Conservation (phyloP, 2,113 vertebrate genomes). For the Oriolus oriolus region DNA sequence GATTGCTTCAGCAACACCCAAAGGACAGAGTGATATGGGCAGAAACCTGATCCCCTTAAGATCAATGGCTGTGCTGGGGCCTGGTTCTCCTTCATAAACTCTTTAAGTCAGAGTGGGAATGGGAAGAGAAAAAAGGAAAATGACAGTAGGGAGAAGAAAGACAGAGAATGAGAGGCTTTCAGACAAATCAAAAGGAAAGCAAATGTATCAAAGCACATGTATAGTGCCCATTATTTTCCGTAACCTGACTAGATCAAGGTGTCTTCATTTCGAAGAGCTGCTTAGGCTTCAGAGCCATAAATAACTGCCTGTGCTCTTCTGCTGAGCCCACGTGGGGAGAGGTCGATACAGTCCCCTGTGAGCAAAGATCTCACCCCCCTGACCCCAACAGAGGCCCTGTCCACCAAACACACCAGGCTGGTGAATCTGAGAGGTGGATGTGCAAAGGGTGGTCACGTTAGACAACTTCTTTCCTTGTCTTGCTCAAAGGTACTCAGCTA, state of each 20-base stretch:
- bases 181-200: conserved; percentile 43
- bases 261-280: neutral
- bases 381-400: neutral
- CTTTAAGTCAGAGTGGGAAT: neutral
- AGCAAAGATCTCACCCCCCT: neutral
- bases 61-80: neutral
- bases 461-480: neutral
- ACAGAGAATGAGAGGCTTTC: neutral
- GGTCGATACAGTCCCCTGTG: rapidly evolving
- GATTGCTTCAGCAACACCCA: neutral
- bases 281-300: neutral
- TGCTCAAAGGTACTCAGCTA: neutral
- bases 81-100: neutral
- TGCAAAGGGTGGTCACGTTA: neutral
- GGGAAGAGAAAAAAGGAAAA: conserved; percentile 22
- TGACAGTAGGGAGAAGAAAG: neutral
- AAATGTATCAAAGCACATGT: neutral
- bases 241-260: neutral
- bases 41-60: neutral
- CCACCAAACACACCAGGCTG: neutral
- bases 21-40: neutral
- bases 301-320: neutral
- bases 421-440: neutral
- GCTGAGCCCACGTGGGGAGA: neutral
- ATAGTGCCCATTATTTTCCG: neutral